Conservation (phyloP, 2,113 vertebrate species). For the Erpornis zantholeuca region DNA sequence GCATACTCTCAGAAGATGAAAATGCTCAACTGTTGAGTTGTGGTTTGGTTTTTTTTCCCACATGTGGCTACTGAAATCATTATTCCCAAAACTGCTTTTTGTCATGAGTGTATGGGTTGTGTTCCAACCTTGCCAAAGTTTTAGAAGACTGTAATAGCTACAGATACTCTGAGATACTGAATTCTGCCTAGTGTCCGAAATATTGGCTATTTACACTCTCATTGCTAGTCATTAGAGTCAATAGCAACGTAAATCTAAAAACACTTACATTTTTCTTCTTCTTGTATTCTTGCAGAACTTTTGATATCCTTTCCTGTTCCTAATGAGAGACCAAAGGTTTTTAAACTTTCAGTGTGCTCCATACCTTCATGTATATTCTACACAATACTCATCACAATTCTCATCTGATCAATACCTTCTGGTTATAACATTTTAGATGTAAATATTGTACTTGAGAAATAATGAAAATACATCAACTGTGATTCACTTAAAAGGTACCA, state of each 20-base stretch:
- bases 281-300: conserved; percentile 85
- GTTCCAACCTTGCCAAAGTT: neutral
- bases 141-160: neutral
- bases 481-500: neutral
- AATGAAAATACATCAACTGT: neutral
- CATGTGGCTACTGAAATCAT: neutral
- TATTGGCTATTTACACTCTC: neutral
- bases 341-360: neutral
- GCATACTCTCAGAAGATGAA: neutral
- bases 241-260: neutral
- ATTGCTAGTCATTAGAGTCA: neutral
- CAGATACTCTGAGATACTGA: neutral
- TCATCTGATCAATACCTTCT: neutral
- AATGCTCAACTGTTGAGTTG: neutral
- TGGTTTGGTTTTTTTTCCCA: neutral
- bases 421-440: neutral
- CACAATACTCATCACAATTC: neutral
- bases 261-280: conserved; percentile 91
- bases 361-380: neutral
- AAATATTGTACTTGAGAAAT: neutral
- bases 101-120: neutral
- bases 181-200: neutral
- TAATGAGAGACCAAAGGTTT: conserved; percentile 53
- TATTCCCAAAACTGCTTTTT: neutral
- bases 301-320: conserved; percentile 88